A percentile compares a stretch with the other conserved stretches of the same genome.
Evolutionary conservation across 2,888 invertebrate genomes (phyloP).

Genomic region (Andrena fulva): DNA sequence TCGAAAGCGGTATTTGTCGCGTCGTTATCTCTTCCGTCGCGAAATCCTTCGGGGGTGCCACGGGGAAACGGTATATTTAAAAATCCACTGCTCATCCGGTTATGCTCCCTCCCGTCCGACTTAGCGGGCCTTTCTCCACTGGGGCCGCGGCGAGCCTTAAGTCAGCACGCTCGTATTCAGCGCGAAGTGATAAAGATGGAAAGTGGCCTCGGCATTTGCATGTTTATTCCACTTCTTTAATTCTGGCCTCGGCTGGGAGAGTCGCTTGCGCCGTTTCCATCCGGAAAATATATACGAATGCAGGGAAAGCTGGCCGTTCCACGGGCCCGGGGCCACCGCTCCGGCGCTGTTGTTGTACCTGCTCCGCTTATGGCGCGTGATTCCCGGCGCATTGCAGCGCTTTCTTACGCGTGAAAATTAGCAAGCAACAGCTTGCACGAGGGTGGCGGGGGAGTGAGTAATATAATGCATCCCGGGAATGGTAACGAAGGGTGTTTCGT

Average conservation of each 20-base stretch:
- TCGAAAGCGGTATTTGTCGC: conserved; percentile 1
- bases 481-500: no score
- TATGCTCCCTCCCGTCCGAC: not conserved
- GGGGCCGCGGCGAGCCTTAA: conserved; percentile 56
- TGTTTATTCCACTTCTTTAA: conserved; percentile 80
- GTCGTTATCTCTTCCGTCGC: not conserved
- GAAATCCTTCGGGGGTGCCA: not conserved
- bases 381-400: not conserved
- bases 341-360: conserved; percentile 1
- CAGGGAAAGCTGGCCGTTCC: conserved; percentile 3
- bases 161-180: conserved; percentile 70
- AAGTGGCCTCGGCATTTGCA: conserved; percentile 79
- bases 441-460: not conserved
- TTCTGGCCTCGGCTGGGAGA: conserved; percentile 58
- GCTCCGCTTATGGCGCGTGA: conserved; percentile 1
- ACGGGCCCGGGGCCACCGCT: no score
- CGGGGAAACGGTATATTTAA: not conserved
- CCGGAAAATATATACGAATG: conserved; percentile 46
- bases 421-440: not conserved
- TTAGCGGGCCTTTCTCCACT: conserved; percentile 17
- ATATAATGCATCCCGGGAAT: no score
- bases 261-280: conserved; percentile 27
- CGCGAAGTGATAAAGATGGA: conserved; percentile 79
- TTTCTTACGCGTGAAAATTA: conserved; percentile 28
- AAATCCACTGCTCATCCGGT: conserved; percentile 8